Base-by-base conservation (phyloP, 2,113 vertebrate genomes). In the Procavia capensis region DNA sequence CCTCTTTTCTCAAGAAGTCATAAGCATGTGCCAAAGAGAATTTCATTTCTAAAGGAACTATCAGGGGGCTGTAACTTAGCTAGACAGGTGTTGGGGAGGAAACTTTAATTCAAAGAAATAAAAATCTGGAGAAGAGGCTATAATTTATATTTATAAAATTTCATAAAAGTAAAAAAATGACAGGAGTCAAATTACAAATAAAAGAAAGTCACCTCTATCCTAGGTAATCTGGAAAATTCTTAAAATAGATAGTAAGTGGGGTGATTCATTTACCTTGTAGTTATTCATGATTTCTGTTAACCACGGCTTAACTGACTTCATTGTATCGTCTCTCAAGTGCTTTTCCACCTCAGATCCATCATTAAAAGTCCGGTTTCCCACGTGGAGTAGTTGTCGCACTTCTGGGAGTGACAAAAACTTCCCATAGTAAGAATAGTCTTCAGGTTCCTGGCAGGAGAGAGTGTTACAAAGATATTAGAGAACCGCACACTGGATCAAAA, bases 301-400 rank as follows among this genome's bases (percentile, higher is more conserved):
- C 99, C 99, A 99, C 1, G 99, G 99, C 79, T 99, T 99, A 94
- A 99, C 99, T 85, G 99, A 99, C 98, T 99, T 98, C 97, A 99
- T 98, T 36, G 97, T 97, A 85, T 99, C 99, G 98, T 99, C 98
- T 95, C 98, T 47, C 94, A 99, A 98, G 97, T 99, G 97, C 90
- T 99, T 98, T 96, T 99, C 98, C 97, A 99, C 99, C 94, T 96
- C 75, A 3, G 98, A 95, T 50, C 99, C 98, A 1, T 98, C 98
- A 36, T 99, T 97, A 86, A 99, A 99, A 3, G 98, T 98, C 90
- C 81, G 96, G 97, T 99, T 99, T 92, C 99, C 99, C 92, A 99
- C 99, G 0, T 99, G 99, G 97, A 99, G 99, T 86, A 98, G 98
- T n/a, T 95, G 98, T 90, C 99, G 98, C 94, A 99, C 98, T 78